Percentiles rank a stretch among this genome's conserved stretches.
phyloP scores from a whole-genome alignment of 2,797 vertebrate genomes.

The Gymnothorax reevesii region DNA sequence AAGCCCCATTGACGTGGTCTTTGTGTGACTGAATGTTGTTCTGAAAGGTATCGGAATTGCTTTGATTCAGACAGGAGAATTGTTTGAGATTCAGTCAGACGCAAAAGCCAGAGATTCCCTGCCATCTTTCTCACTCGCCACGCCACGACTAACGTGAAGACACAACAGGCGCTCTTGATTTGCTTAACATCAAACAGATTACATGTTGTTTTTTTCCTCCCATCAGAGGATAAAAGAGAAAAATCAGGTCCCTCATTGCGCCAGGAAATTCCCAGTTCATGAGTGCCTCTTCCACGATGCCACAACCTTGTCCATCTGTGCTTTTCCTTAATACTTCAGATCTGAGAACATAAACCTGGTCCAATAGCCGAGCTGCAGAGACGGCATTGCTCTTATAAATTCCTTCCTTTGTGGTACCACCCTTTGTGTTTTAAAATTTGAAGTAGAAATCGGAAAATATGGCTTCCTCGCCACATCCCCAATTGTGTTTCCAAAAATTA shows the following conservation, averaged over 20 bases:
- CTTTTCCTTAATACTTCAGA: constrained; percentile 47
- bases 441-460: constrained; percentile 1
- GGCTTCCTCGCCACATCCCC: neutral
- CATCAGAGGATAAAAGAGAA: constrained; percentile 23
- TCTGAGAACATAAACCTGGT: neutral
- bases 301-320: constrained; percentile 55
- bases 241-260: constrained; percentile 39
- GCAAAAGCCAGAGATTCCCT: neutral
- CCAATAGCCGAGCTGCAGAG: neutral
- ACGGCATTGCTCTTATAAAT: neutral
- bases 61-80: neutral
- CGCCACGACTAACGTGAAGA: constrained; percentile 22
- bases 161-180: constrained; percentile 37
- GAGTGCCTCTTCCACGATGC: constrained; percentile 19
- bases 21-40: neutral
- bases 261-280: constrained; percentile 31
- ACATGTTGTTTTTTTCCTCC: neutral
- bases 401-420: constrained; percentile 31
- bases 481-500: constrained; percentile 18
- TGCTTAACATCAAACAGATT: constrained; percentile 37
- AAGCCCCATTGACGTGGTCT: neutral
- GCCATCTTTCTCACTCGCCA: neutral
- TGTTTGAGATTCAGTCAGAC: constrained; percentile 23
- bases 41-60: neutral
- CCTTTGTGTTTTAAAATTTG: constrained; percentile 34